phyloP scores from a whole-genome alignment of 2,888 invertebrate species.

The Athalia cordata region DNA sequence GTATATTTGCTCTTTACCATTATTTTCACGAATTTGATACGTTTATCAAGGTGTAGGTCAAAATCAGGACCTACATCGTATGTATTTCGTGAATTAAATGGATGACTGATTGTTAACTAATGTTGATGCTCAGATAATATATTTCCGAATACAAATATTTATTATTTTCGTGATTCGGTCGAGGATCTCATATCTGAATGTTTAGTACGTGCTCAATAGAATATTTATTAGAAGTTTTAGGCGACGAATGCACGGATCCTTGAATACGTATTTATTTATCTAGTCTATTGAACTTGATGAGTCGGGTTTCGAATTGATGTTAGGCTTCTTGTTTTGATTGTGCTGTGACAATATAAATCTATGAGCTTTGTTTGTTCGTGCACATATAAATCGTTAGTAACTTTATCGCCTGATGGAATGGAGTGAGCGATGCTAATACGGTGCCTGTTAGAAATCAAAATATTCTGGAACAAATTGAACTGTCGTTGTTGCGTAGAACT shows the following conservation, averaged over 20 bases:
- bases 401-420: too few species aligned
- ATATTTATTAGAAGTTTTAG: background rate
- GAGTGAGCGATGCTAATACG: too few species aligned
- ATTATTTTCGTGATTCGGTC: background rate
- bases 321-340: background rate
- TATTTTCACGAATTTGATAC: background rate
- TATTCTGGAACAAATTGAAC: too few species aligned
- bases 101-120: background rate
- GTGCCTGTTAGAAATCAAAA: too few species aligned
- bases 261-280: background rate
- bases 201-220: constrained; percentile 6
- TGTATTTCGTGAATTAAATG: background rate
- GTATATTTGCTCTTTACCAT: too few species aligned
- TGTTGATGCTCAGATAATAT: background rate
- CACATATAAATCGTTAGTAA: too few species aligned
- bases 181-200: background rate
- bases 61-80: background rate
- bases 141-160: constrained; percentile 36
- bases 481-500: too few species aligned
- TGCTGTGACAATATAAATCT: too few species aligned
- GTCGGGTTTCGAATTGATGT: background rate
- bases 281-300: background rate
- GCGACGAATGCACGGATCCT: background rate
- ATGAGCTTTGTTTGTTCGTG: too few species aligned
- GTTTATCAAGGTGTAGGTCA: background rate